Evolutionary conservation across 2,797 vertebrate species (phyloP).

Genomic region (Sebastes hopkinsi): DNA sequence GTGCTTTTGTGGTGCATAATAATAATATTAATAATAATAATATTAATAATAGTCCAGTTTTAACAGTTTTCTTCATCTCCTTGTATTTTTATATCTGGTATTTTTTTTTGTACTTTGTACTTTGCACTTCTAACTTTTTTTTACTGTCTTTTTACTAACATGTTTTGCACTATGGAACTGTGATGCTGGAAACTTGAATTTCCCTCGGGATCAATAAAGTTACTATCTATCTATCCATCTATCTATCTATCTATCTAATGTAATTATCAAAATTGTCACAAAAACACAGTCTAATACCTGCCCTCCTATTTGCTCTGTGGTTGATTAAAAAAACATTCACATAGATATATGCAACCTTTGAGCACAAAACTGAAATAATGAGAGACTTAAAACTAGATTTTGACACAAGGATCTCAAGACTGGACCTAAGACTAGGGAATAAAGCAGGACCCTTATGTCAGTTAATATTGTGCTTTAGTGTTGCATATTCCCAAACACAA

Average conservation of each 20-base stretch:
- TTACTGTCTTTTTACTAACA: too few relatives aligned
- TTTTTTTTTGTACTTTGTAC: too few relatives aligned
- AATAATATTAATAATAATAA: too few relatives aligned
- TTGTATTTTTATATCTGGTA: too few relatives aligned
- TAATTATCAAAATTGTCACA: neutral
- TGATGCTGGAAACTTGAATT: too few relatives aligned
- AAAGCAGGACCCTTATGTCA: neutral
- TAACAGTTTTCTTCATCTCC: too few relatives aligned
- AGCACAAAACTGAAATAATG: neutral
- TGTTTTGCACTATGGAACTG: too few relatives aligned
- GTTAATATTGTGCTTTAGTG: neutral
- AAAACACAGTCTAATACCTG: neutral
- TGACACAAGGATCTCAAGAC: neutral
- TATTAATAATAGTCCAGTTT: too few relatives aligned
- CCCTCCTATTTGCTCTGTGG: too few relatives aligned
- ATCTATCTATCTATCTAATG: neutral
- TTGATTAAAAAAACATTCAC: neutral
- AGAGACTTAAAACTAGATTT: neutral
- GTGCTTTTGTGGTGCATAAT: neutral
- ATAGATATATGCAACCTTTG: neutral
- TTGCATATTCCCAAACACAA: neutral
- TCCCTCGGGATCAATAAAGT: too few relatives aligned
- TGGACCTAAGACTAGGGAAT: neutral
- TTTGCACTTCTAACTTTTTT: too few relatives aligned
- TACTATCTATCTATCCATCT: too few relatives aligned